These are phyloP conservation scores for Alosa alosa DNA, from an alignment of 2,113 vertebrate species.

Conservation along the genomic window DNA sequence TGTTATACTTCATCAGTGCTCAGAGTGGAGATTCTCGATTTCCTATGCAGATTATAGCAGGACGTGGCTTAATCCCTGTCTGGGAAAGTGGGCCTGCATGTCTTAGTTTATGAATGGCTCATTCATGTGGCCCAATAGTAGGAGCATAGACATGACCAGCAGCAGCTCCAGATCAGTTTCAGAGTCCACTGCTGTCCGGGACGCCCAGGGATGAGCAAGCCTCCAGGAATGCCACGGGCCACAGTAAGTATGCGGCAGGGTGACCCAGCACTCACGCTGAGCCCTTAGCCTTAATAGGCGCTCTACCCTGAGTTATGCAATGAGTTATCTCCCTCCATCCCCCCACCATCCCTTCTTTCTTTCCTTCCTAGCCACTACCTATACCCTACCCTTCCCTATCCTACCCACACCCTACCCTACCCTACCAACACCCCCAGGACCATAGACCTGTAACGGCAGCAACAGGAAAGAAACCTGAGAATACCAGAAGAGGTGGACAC, in stretches of 20 bases:
- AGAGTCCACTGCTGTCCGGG: neutral
- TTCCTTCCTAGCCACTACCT: neutral
- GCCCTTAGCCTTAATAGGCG: constrained; percentile 12
- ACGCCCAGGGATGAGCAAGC: neutral
- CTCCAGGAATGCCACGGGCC: neutral
- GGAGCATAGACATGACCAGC: neutral
- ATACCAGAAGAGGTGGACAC: neutral
- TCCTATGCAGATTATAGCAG: neutral
- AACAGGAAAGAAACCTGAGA: neutral
- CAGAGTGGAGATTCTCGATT: neutral
- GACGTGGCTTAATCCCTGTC: neutral
- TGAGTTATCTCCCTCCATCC: neutral
- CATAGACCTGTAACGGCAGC: neutral
- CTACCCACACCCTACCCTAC: neutral
- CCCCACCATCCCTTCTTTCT: neutral
- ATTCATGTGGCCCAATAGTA: neutral
- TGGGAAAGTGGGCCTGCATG: neutral
- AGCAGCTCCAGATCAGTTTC: neutral
- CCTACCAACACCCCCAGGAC: neutral
- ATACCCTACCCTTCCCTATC: neutral
- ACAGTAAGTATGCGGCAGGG: neutral
- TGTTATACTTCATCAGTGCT: neutral
- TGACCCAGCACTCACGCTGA: neutral
- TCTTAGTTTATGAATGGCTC: neutral
- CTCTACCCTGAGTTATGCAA: neutral